A percentile compares a stretch with the other conserved stretches of the same genome.
phyloP scores from a whole-genome alignment of 2,797 vertebrate genomes.

The Hydrophis major region DNA sequence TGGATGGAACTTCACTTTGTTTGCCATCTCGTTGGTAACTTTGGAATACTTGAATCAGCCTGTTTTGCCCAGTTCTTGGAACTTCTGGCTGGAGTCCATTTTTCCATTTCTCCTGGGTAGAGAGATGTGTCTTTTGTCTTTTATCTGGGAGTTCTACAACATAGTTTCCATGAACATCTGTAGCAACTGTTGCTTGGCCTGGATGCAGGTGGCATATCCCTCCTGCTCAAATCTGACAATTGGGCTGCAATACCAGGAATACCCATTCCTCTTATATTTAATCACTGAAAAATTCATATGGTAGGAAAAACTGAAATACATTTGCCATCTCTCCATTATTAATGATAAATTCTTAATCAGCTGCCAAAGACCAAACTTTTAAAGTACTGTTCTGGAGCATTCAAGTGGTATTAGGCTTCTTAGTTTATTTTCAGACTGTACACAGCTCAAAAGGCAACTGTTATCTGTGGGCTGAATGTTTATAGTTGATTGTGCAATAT shows the following conservation, averaged over 20 bases:
- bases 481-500: neutral
- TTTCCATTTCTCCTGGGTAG: neutral
- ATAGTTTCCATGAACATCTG: neutral
- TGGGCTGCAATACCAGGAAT: neutral
- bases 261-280: neutral
- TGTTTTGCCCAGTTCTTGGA: neutral
- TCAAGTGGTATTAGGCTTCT: neutral
- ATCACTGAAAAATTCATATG: neutral
- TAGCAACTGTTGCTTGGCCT: neutral
- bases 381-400: neutral
- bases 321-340: neutral
- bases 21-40: neutral
- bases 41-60: neutral
- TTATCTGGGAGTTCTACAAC: neutral
- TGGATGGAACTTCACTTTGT: neutral
- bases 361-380: neutral
- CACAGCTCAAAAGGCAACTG: neutral
- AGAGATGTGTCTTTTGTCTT: neutral
- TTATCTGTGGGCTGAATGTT: neutral
- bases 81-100: neutral
- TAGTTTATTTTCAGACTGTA: neutral
- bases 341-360: neutral
- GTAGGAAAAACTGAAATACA: neutral
- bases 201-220: too few species aligned
- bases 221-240: neutral